phyloP scores from a whole-genome alignment of 2,797 vertebrate genomes.

The Aulostomus chinensis region DNA sequence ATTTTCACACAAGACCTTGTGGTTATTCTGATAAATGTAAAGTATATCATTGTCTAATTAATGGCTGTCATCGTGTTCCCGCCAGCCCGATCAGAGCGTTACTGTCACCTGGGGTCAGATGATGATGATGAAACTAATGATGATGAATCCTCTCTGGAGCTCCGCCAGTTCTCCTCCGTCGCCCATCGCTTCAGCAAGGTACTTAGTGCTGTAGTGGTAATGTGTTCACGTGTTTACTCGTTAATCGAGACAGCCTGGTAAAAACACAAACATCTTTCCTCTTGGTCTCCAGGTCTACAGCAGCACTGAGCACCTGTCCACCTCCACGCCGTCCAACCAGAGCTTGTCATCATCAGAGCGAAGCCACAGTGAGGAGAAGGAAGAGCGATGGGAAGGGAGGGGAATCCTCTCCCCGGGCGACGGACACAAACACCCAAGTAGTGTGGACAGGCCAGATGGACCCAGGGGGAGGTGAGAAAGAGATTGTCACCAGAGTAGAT shows the following conservation, averaged over 20 bases:
- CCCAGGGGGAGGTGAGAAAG: slow-evolving; percentile 71
- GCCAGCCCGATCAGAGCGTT: slow-evolving; percentile 88
- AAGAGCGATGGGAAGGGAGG: slow-evolving; percentile 74
- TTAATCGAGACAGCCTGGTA: too few relatives aligned
- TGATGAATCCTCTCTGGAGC: slow-evolving; percentile 88
- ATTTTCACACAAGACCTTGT: too few relatives aligned
- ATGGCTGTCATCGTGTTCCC: slow-evolving; percentile 1
- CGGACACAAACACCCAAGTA: slow-evolving; percentile 54
- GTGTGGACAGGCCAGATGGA: slow-evolving; percentile 65
- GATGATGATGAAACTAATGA: slow-evolving; percentile 89
- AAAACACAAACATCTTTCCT: too few relatives aligned
- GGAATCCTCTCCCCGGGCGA: slow-evolving; percentile 65
- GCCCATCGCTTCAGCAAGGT: slow-evolving; percentile 96
- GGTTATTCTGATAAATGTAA: too few relatives aligned
- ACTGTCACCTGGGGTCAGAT: slow-evolving; percentile 88
- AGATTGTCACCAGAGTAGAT: too few relatives aligned
- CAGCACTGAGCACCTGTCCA: slow-evolving; percentile 89
- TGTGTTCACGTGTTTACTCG: too few relatives aligned
- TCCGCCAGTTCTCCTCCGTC: slow-evolving; percentile 92
- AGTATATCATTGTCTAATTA: not conserved
- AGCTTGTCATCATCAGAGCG: slow-evolving; percentile 81
- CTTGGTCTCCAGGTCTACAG: slow-evolving; percentile 85
- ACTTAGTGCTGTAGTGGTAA: too few relatives aligned
- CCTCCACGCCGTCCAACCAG: slow-evolving; percentile 81
- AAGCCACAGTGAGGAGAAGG: slow-evolving; percentile 87